Evolutionary conservation across 2,113 vertebrate genomes (phyloP), one percentile per base, ranked within the genome.

Genomic region (Malurus alboscapulatus): DNA sequence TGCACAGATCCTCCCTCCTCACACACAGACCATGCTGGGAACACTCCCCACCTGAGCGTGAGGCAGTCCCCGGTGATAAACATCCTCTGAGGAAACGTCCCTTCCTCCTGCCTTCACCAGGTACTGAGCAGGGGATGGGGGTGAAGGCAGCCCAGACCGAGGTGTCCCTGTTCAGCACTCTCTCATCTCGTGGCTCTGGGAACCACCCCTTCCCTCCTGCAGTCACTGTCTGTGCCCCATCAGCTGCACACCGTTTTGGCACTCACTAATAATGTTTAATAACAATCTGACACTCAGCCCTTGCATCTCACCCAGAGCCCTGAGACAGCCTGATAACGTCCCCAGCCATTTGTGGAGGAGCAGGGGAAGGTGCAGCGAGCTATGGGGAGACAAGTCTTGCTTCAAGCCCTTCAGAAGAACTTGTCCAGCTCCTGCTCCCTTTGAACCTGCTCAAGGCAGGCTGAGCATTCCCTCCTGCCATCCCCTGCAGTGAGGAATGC

Each of bases 261-360:
- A 88, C 88, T 86, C 66, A 14, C 57, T 80, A 90, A 92, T 84
- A 54, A 63, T 61, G 65, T 90, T 91, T 95, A 94, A 87, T 84
- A 84, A 87, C 84, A 87, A 74, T 61, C 79, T 95, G 94, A 93
- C 90, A 76, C 72, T 63, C 77, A 81, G 84, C 47, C 75, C 72
- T 72, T 67, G 36, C 16, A 0, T 29, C 80, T 92, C 75, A 25
- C 78, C 71, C 26, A 1, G 53, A 87, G 63, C 69, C 38, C 42
- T 12, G 45, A 91, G 72, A 30, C 75, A 88, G 77, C 55, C 63
- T 48, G 55, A 15, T 44, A 7, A 66, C 1, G 25, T 47, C 53
- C 79, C 58, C 32, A 48, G 63, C 55, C 27, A 3, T 12, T 1
- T 21, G 65, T 6, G 68, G 25, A 73, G 38, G 10, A 53, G 55